phyloP scores from a whole-genome alignment of 2,888 invertebrate species.

The Amphipyra berbera region DNA sequence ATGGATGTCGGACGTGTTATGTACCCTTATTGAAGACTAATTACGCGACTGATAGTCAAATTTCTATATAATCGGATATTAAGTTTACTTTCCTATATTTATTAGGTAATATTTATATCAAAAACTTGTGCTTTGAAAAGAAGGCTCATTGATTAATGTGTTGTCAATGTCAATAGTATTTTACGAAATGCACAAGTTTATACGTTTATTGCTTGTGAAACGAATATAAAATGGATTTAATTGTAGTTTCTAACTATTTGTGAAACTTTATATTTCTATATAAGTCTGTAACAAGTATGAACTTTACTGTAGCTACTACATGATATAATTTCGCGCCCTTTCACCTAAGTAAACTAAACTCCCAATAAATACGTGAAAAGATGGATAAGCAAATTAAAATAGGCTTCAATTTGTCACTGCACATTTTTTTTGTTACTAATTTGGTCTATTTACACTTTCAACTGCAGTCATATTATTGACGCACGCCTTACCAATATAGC shows the following conservation, averaged over 20 bases:
- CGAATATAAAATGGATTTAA: not conserved
- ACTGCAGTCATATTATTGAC: constrained; percentile 80
- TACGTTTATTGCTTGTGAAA: constrained; percentile 4
- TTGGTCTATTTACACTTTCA: constrained; percentile 63
- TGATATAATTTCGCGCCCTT: constrained; percentile 88
- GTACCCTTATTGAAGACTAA: constrained; percentile 53
- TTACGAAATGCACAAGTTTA: constrained; percentile 36
- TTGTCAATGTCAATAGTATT: constrained; percentile 77
- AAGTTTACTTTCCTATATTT: constrained; percentile 17
- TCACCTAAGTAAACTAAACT: constrained; percentile 71
- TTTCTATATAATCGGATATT: constrained; percentile 13
- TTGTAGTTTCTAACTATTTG: constrained; percentile 3
- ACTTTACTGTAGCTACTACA: constrained; percentile 60
- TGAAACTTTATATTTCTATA: constrained; percentile 6
- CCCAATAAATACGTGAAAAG: constrained; percentile 8
- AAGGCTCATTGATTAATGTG: constrained; percentile 75
- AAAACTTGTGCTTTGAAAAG: constrained; percentile 55
- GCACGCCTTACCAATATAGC: constrained; percentile 89
- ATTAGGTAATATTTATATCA: constrained; percentile 53
- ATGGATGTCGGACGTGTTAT: constrained; percentile 70
- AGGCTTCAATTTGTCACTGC: constrained; percentile 30
- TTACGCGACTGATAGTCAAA: constrained; percentile 37
- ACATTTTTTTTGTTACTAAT: constrained; percentile 36
- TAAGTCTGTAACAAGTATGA: constrained; percentile 43
- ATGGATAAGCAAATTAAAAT: constrained; percentile 11